These are phyloP conservation scores for Athripsodes cinereus DNA, from an alignment of 2,888 invertebrate genomes.

Conservation along the genomic window DNA sequence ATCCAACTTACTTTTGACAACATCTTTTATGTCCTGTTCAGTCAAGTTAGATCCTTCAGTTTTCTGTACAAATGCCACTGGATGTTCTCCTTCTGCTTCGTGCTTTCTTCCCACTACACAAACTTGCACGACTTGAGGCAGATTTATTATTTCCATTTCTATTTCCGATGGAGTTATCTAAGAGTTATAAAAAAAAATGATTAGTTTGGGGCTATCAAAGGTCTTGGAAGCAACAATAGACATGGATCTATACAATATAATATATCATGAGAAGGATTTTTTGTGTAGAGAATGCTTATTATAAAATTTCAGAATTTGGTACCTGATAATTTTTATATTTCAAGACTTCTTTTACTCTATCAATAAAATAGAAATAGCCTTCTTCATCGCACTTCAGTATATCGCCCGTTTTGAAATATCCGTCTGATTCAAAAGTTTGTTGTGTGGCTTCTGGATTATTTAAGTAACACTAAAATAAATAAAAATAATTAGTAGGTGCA, in stretches of 20 bases:
- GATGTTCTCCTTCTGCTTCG: constrained; percentile 14
- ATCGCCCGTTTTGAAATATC: constrained; percentile 36
- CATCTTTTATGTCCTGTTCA: constrained; percentile 15
- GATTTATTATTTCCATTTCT: constrained; percentile 15
- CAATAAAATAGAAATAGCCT: constrained; percentile 32
- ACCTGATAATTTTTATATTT: constrained; percentile 34
- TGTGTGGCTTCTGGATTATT: constrained; percentile 30
- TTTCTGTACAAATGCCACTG: constrained; percentile 22
- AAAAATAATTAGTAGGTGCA: too few species aligned
- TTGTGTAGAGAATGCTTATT: too few species aligned
- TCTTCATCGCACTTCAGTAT: constrained; percentile 32
- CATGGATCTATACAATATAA: too few species aligned
- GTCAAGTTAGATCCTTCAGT: constrained; percentile 13
- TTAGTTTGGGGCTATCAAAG: too few species aligned
- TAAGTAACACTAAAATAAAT: constrained; percentile 30
- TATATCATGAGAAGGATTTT: too few species aligned
- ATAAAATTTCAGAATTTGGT: background rate
- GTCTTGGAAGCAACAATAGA: too few species aligned
- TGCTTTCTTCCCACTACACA: constrained; percentile 18
- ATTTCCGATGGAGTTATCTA: constrained; percentile 20
- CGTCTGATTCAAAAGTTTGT: constrained; percentile 27
- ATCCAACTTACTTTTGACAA: constrained; percentile 16
- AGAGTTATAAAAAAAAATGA: too few species aligned
- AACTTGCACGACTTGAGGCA: constrained; percentile 10
- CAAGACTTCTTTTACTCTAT: constrained; percentile 34